Base-by-base conservation (phyloP, 2,797 vertebrate species). In the Chelidonichthys spinosus region DNA sequence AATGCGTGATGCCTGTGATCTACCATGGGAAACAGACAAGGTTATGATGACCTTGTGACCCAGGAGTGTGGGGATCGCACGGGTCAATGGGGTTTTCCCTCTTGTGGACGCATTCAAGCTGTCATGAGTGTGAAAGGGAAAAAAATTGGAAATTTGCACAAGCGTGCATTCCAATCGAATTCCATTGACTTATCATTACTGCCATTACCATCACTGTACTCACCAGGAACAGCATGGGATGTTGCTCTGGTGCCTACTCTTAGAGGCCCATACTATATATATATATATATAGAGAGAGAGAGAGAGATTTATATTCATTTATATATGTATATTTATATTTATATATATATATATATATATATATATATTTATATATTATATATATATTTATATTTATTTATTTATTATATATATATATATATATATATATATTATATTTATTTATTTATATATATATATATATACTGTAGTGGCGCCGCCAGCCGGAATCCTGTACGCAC, bases 31-130 rank as follows among this genome's bases (percentile, higher is more conserved):
- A 90, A 86, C 40, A 53, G 64, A 56, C 36, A 43, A 63, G 87
- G 79, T 90, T 79, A 77, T 81, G 59, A 80, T 76, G 84, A 59
- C 79, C 82, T 80, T 79, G 68, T 91, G 89, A 92, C 87, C 83
- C 68, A 17, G 40, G 68, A 78, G 89, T 87, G 87, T 87, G 65
- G 74, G 67, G 78, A 85, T 88, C 39, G 59, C 52, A 75, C 4
- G 36, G 86, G 85, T 93, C 79, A 85, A 6, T 59, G 25, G 37
- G 76, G 78, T 46, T 79, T 78, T n/a, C 63, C 60, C 62, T 56
- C 61, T 59, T 55, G 50, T 37, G 49, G 63, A 87, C 68, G 79
- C 63, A 81, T 81, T 85, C 7, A 64, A 71, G 74, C 52, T 62
- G 66, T 63, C 60, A 82, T 63, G 25, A 80, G 53, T 69, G 39